Evolutionary conservation across 2,888 invertebrate species (phyloP), one percentile per base, ranked within the genome.

Genomic region (Trichogramma dendrolimi): DNA sequence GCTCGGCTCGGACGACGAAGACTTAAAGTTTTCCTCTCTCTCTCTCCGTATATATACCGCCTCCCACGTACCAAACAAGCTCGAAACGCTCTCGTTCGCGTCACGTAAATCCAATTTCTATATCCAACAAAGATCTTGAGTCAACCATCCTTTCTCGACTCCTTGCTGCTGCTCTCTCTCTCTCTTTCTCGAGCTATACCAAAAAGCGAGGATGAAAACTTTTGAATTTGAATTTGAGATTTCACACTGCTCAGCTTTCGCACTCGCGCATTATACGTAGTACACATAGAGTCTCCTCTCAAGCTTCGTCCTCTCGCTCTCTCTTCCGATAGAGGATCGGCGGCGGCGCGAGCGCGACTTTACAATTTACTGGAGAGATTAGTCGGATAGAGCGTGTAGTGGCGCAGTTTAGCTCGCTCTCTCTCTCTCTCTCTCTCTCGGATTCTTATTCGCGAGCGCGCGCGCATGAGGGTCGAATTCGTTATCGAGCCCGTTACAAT

Each of bases 171-270:
- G 14, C 14, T 14, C 14, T 14, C 14, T 14, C 14, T 14, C 14
- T 14, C 14, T 27, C 27, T 27, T 3, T 27, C 27, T 27, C 27
- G 27, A 27, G 27, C 27, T 27, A 27, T 6, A 51, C 8, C n/a
- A 44, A 40, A 4, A 14, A 14, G 11, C 11, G 48, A 14, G 5
- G 48, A 14, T 14, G 48, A 14, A 48, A 48, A 11, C 27, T 40
- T 38, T 50, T 56, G 60, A 54, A 60, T 63, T 63, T 63, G 49
- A 57, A 42, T 60, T 60, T 27, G 44, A 44, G 59, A 56, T 63
- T 27, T 55, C 41, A 14, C 39, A 4, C 6, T 47, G 6, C 8
- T 27, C 27, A 10, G 27, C 27, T 43, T 7, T 7, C 41, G 55
- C 39, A 51, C 44, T 43, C 46, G 48, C 56, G 47, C 38, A 53